Evolutionary conservation across 2,888 invertebrate genomes (phyloP).

Genomic region (Pardosa pseudoannulata): DNA sequence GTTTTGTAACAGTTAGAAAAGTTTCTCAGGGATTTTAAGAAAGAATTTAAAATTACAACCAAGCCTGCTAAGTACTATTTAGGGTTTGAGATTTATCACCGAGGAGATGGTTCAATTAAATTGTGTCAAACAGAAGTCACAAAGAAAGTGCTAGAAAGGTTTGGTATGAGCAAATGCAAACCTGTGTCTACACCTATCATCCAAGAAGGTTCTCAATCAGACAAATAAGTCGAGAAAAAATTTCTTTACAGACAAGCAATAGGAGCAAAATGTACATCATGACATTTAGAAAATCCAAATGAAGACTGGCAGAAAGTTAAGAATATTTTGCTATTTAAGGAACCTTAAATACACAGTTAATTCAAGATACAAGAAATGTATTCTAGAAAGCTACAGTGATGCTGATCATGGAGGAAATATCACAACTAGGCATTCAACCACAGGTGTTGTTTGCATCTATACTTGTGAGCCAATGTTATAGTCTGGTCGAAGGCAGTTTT

Average conservation of each 20-base stretch:
- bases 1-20: background rate
- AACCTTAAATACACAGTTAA: background rate
- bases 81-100: background rate
- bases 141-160: background rate
- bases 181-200: background rate
- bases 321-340: background rate
- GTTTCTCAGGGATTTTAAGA: background rate
- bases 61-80: background rate
- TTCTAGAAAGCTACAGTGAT: slow-evolving; percentile 34
- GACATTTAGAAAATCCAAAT: background rate
- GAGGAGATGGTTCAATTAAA: background rate
- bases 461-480: slow-evolving; percentile 13
- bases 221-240: background rate
- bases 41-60: background rate
- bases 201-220: background rate
- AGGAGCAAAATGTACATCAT: background rate
- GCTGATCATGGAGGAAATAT: slow-evolving; percentile 45
- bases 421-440: slow-evolving; percentile 25
- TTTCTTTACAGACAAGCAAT: background rate
- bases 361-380: background rate
- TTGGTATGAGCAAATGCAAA: background rate
- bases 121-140: background rate
- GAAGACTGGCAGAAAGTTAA: background rate
- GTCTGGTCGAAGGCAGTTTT: slow-evolving; percentile 74
- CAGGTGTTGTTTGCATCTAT: slow-evolving; percentile 30